Evolutionary conservation across 2,113 vertebrate species (phyloP), one percentile per base, ranked within the genome.

Genomic region (Rhinoptilus africanus): DNA sequence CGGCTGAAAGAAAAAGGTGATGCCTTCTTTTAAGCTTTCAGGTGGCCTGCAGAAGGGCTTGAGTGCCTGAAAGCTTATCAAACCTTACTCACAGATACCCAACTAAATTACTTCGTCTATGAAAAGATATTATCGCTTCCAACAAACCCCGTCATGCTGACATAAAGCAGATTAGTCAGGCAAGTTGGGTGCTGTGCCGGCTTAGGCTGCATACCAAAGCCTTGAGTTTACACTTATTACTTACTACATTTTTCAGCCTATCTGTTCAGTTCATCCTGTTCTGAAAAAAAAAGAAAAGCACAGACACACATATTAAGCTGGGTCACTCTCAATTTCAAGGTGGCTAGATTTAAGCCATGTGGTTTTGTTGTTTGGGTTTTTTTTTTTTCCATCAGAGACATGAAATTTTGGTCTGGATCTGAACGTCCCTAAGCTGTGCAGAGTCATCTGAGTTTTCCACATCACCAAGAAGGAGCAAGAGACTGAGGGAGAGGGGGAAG

Each of bases 121-220:
- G 48, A 26, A 75, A 79, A 95, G 84, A 89, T 92, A 96, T 35
- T 84, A 92, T 95, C 87, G 35, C 84, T 92, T 87, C 66, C 91
- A 92, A 87, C 60, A 85, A 82, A 89, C 57, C 92, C 91, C 69
- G 13, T 94, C 91, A 85, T 32, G 77, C 93, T 94, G 95, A 95
- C 94, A 95, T 60, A 92, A 93, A 86, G 86, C 86, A 94, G 92
- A 91, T 95, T 87, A 93, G 91, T 84, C 84, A 96, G 92, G 76
- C 82, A 86, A 84, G 75, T 91, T 75, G 90, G 74, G 68, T 96
- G 96, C 83, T 84, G 92, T 75, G 95, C 95, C 43, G 95, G 90
- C 92, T 95, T 92, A 95, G 75, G 67, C 72, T 93, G 91, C 96
- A 96, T 97, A 95, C 96, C 96, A 93, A 97, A 91, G 76, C 56